Conservation (phyloP, 1,140 invertebrate genomes). For the Adoxophyes honmai region DNA sequence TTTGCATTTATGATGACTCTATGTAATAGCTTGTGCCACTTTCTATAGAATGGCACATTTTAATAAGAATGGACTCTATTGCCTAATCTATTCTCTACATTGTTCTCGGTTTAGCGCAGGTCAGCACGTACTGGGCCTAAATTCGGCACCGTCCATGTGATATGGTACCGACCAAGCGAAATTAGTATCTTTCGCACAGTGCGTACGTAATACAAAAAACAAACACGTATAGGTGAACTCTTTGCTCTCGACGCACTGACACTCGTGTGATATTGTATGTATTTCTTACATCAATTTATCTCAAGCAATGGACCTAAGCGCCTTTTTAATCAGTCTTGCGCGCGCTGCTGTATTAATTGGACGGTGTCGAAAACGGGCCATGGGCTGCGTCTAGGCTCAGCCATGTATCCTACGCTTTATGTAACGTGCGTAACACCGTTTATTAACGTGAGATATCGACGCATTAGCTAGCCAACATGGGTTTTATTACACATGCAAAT, state of each 20-base stretch:
- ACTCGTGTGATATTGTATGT: too few species aligned
- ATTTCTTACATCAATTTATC: too few species aligned
- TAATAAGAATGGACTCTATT: constrained; percentile 12
- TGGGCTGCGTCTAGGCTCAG: neutral
- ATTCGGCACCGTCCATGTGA: too few species aligned
- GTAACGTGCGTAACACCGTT: constrained; percentile 17
- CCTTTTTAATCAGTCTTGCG: too few species aligned
- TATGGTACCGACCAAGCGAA: too few species aligned
- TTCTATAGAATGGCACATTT: constrained; percentile 16
- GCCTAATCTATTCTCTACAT: constrained; percentile 16
- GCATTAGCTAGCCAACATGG: neutral
- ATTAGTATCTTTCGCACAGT: too few species aligned
- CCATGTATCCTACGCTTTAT: constrained; percentile 18
- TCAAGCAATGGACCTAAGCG: too few species aligned
- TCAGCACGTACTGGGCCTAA: constrained; percentile 16
- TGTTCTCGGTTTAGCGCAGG: constrained; percentile 16
- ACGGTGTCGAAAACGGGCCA: too few species aligned
- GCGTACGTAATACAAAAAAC: too few species aligned
- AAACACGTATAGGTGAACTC: too few species aligned
- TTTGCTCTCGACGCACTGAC: too few species aligned
- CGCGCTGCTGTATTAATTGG: too few species aligned
- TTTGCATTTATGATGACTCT: neutral
- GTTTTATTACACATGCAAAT: constrained; percentile 17
- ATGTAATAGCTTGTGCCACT: constrained; percentile 9
- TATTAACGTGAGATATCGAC: constrained; percentile 1